Conservation (phyloP, 2,113 vertebrate species). For the Bufo gargarizans region DNA sequence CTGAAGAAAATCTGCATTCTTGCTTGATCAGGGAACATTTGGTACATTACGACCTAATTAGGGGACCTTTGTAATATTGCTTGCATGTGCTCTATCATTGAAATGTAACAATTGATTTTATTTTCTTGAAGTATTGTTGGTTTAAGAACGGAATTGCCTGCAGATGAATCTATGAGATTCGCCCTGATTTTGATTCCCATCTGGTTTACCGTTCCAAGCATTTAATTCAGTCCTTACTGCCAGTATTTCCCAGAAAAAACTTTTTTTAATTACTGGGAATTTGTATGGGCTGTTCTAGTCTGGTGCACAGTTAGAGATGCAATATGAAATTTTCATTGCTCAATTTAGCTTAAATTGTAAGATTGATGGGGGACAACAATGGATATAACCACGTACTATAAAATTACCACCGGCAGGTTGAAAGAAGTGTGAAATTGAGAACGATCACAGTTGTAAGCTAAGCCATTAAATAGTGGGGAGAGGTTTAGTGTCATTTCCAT, state of each 20-base stretch:
- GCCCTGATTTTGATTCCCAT: slow-evolving; percentile 76
- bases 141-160: slow-evolving; percentile 57
- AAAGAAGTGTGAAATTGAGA: slow-evolving; percentile 61
- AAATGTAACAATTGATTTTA: slow-evolving; percentile 65
- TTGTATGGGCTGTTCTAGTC: slow-evolving; percentile 79
- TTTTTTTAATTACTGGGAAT: slow-evolving; percentile 78
- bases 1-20: slow-evolving; percentile 2
- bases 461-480: slow-evolving; percentile 38
- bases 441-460: slow-evolving; percentile 49
- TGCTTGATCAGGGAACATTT: slow-evolving; percentile 45
- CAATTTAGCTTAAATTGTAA: slow-evolving; percentile 76
- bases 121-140: slow-evolving; percentile 60
- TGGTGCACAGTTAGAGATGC: slow-evolving; percentile 77
- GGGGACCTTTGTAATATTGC: slow-evolving; percentile 53
- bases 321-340: slow-evolving; percentile 80
- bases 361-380: slow-evolving; percentile 71
- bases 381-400: slow-evolving; percentile 62
- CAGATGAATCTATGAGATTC: slow-evolving; percentile 68
- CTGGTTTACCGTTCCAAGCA: slow-evolving; percentile 72
- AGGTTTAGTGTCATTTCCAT: slow-evolving; percentile 46
- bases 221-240: slow-evolving; percentile 74
- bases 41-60: slow-evolving; percentile 52
- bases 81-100: slow-evolving; percentile 57
- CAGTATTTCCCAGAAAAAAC: slow-evolving; percentile 77
- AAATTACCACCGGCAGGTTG: slow-evolving; percentile 68